Evolutionary conservation across 2,888 invertebrate species (phyloP).

Genomic region (Gastrophysa polygoni): DNA sequence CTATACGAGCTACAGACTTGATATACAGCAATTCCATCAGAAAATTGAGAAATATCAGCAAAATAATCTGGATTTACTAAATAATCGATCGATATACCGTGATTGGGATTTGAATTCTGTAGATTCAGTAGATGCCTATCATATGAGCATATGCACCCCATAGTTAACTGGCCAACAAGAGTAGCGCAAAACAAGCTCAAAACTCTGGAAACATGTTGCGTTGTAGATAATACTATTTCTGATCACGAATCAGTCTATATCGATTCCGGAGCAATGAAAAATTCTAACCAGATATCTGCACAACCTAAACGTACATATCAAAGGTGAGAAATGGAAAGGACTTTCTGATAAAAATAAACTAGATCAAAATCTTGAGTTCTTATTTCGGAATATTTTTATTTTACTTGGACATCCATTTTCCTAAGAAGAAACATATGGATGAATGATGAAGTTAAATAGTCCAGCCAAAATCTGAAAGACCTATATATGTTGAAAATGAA

Average conservation of each 20-base stretch:
- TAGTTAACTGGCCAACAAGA: too few relatives aligned
- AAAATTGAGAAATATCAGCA: background rate
- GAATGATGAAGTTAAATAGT: background rate
- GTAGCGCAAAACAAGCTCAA: too few relatives aligned
- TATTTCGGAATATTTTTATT: slow-evolving; percentile 5
- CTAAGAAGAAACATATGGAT: background rate
- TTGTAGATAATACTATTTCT: slow-evolving; percentile 8
- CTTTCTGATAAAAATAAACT: background rate
- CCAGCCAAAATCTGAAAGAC: background rate
- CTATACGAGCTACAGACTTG: background rate
- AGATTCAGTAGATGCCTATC: too few relatives aligned
- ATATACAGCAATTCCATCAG: background rate
- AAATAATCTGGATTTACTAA: slow-evolving; percentile 4
- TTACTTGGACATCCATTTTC: slow-evolving; percentile 10
- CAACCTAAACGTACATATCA: slow-evolving; percentile 1
- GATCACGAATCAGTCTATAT: slow-evolving; percentile 4
- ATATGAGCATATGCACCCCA: too few relatives aligned
- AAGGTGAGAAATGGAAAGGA: slow-evolving; percentile 4
- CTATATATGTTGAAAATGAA: background rate
- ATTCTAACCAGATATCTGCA: background rate
- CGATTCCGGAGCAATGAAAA: slow-evolving; percentile 1
- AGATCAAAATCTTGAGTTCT: background rate
- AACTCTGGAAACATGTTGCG: slow-evolving; percentile 8
- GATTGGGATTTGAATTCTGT: background rate
- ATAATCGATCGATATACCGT: background rate